A percentile compares a stretch with the other conserved stretches of the same genome.
Conservation (phyloP, 2,888 invertebrate genomes). For the Gymnosoma rotundatum region DNA sequence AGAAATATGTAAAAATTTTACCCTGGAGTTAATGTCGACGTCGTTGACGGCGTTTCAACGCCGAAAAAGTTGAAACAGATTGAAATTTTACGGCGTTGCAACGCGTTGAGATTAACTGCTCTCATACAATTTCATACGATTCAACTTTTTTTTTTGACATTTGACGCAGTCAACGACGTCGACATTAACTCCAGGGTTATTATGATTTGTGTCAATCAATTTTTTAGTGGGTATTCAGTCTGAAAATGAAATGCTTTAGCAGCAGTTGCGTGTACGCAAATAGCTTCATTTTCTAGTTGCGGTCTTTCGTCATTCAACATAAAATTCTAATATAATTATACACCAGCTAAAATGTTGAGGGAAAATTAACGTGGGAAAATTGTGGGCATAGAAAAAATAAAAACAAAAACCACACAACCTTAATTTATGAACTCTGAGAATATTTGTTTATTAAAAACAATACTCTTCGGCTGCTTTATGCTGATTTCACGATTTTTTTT, state of each 20-base stretch:
- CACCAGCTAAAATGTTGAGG: conserved; percentile 21
- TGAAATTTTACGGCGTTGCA: no score
- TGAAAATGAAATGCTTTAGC: not conserved
- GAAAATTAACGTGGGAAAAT: conserved; percentile 50
- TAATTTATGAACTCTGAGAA: conserved; percentile 36
- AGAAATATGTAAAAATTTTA: no score
- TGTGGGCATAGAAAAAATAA: no score
- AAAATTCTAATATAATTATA: conserved; percentile 38
- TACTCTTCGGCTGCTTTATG: not conserved
- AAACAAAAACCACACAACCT: no score
- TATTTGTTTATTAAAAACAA: not conserved
- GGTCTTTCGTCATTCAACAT: not conserved
- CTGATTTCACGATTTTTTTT: not conserved
- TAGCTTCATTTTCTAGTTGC: conserved; percentile 18
- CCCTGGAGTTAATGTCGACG: no score
- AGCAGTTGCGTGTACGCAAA: conserved; percentile 26
- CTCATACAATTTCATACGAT: no score
- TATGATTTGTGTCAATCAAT: conserved; percentile 15
- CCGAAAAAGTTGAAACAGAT: no score
- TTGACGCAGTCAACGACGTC: no score
- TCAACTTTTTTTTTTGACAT: no score
- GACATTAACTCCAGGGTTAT: no score
- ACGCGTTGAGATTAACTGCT: no score
- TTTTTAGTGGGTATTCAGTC: not conserved
- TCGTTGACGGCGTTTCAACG: no score